phyloP scores from a whole-genome alignment of 2,888 invertebrate species.

The Aphodius sticticus region DNA sequence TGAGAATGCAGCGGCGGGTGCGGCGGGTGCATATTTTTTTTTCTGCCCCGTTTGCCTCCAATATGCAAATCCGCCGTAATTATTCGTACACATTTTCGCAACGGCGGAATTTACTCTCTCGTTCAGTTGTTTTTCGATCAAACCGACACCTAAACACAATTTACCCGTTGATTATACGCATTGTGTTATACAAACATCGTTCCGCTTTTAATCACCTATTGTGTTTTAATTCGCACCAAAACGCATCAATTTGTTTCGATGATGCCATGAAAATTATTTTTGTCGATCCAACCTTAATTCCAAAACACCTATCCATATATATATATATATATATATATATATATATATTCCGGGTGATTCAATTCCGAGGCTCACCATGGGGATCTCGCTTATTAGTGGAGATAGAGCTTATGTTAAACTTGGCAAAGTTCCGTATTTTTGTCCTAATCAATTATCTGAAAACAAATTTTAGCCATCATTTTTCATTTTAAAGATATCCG shows the following conservation, averaged over 20 bases:
- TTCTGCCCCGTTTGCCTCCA: neutral
- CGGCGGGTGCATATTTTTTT: slow-evolving; percentile 20
- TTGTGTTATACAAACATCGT: slow-evolving; percentile 17
- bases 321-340: no score
- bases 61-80: slow-evolving; percentile 27
- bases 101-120: slow-evolving; percentile 11
- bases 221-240: slow-evolving; percentile 1
- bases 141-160: slow-evolving; percentile 26
- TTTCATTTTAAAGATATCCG: no score
- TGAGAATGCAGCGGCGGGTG: slow-evolving; percentile 26
- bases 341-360: no score
- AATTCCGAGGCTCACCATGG: no score
- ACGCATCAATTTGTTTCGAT: neutral
- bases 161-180: slow-evolving; percentile 22
- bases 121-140: slow-evolving; percentile 23
- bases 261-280: neutral
- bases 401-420: no score
- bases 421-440: no score
- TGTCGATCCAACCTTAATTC: no score
- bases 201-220: slow-evolving; percentile 20
- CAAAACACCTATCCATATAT: no score
- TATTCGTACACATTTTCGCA: slow-evolving; percentile 21
- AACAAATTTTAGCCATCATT: no score
- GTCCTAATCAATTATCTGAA: no score
- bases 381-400: no score